phyloP scores from a whole-genome alignment of 2,888 invertebrate genomes.

The Coelinius sp. region DNA sequence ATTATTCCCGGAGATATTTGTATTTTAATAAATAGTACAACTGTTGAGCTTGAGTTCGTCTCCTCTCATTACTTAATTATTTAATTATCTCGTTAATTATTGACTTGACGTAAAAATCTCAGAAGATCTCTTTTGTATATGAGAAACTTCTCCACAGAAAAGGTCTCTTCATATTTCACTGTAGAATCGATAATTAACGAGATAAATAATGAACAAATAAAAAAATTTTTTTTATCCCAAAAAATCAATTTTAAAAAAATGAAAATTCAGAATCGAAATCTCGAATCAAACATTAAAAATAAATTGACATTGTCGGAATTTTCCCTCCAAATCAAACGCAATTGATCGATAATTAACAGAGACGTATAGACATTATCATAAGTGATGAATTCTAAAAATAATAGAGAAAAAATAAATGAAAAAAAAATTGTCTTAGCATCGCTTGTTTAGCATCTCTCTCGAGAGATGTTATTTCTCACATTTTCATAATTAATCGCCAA shows the following conservation, averaged over 20 bases:
- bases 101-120: too few species aligned
- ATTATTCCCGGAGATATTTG: not conserved
- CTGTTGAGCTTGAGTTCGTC: too few species aligned
- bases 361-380: slow-evolving; percentile 6
- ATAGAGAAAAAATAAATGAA: not conserved
- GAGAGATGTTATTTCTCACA: not conserved
- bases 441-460: not conserved
- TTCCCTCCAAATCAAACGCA: slow-evolving; percentile 17
- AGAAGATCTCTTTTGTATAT: too few species aligned
- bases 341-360: slow-evolving; percentile 1
- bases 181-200: not conserved
- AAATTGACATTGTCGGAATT: not conserved
- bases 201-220: not conserved
- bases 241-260: not conserved
- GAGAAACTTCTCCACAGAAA: too few species aligned
- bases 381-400: not conserved
- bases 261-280: not conserved
- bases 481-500: slow-evolving; percentile 4
- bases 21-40: too few species aligned
- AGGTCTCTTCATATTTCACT: not conserved
- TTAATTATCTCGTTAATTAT: too few species aligned
- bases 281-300: not conserved
- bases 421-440: slow-evolving; percentile 6
- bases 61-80: too few species aligned
- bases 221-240: not conserved